phyloP scores from a whole-genome alignment of 2,113 vertebrate species.

The Phyllostomus discolor region DNA sequence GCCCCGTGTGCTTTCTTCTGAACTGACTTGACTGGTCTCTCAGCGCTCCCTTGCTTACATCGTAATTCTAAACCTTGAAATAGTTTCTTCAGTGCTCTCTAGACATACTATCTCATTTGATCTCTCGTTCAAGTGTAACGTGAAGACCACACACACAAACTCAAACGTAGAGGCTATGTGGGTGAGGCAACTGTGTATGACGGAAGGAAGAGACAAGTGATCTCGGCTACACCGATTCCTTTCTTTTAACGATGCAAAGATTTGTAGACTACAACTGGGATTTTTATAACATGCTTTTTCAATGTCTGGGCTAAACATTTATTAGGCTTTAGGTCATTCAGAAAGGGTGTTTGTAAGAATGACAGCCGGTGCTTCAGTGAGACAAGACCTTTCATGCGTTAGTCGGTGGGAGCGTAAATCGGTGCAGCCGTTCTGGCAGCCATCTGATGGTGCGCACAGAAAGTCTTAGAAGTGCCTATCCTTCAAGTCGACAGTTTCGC shows the following conservation, averaged over 20 bases:
- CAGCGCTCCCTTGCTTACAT: neutral
- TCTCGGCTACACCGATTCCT: neutral
- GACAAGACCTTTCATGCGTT: neutral
- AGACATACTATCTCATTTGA: neutral
- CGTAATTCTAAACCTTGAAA: neutral
- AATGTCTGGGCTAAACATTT: neutral
- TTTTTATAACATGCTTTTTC: neutral
- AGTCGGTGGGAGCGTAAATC: neutral
- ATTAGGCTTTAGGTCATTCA: neutral
- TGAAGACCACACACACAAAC: neutral
- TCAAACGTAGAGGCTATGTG: neutral
- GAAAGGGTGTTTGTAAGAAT: neutral
- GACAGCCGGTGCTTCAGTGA: neutral
- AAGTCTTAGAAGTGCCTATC: neutral
- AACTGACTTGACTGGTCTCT: neutral
- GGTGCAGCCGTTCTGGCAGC: neutral
- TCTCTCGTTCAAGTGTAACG: neutral
- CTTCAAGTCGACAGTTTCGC: neutral
- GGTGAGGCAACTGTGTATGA: accelerated
- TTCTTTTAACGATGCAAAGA: neutral
- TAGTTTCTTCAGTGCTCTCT: neutral
- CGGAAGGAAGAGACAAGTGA: neutral
- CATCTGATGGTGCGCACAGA: neutral
- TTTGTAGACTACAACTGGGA: neutral
- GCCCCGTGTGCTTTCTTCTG: neutral